These are phyloP conservation scores for Clepsis dumicolana DNA, from an alignment of 2,888 invertebrate species.

Conservation along the genomic window DNA sequence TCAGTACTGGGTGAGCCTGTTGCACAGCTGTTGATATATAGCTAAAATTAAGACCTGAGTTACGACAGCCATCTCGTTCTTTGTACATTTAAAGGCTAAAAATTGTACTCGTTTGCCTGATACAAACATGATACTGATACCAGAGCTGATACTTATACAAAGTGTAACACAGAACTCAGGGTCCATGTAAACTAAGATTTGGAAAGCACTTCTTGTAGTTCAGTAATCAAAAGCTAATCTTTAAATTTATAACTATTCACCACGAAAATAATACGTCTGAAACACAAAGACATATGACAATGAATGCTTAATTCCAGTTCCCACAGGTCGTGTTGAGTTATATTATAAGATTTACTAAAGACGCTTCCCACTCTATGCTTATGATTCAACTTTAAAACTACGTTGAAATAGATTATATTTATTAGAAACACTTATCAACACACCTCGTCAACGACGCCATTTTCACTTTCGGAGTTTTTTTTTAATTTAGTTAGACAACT, in stretches of 20 bases:
- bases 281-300: background rate
- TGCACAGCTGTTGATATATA: too few relatives aligned
- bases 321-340: background rate
- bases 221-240: background rate
- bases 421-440: constrained; percentile 50
- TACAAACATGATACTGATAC: too few relatives aligned
- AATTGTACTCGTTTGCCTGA: too few relatives aligned
- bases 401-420: background rate
- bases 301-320: background rate
- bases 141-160: too few relatives aligned
- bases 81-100: too few relatives aligned
- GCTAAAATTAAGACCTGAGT: too few relatives aligned
- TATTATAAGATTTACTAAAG: background rate
- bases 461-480: constrained; percentile 49
- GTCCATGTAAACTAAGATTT: background rate
- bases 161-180: too few relatives aligned
- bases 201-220: background rate
- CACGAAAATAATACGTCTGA: background rate
- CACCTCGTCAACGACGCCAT: constrained; percentile 82
- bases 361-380: background rate
- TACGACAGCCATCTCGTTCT: too few relatives aligned
- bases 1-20: too few relatives aligned
- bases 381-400: background rate
- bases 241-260: background rate
- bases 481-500: background rate